Evolutionary conservation across 2,797 vertebrate genomes (phyloP).

Genomic region (Anas acuta): DNA sequence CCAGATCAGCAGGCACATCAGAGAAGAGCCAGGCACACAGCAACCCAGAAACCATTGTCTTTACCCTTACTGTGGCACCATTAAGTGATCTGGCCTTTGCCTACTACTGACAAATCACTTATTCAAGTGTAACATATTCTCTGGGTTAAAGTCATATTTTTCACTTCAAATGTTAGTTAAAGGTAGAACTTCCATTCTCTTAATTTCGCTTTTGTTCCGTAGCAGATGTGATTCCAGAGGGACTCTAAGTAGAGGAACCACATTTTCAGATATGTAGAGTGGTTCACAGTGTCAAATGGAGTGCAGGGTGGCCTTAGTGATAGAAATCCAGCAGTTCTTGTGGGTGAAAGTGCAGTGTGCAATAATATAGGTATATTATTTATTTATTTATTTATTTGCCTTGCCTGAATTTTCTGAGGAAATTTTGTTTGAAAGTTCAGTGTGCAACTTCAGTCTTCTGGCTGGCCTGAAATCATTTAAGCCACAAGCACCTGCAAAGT

Average conservation of each 20-base stretch:
- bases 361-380: neutral
- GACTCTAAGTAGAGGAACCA: neutral
- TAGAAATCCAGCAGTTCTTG: neutral
- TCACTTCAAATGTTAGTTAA: neutral
- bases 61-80: neutral
- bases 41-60: neutral
- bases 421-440: neutral
- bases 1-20: neutral
- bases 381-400: neutral
- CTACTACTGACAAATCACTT: neutral
- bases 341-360: neutral
- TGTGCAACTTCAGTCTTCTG: neutral
- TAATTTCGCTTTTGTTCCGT: neutral
- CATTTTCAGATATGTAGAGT: neutral
- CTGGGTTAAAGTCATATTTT: neutral
- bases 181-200: neutral
- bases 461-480: neutral
- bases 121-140: neutral
- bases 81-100: neutral
- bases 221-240: neutral
- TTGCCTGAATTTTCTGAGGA: neutral
- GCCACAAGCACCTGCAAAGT: neutral
- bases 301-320: neutral
- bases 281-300: neutral
- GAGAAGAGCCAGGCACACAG: neutral